Evolutionary conservation across 1,140 invertebrate species (phyloP).

Genomic region (Chironomus tepperi): DNA sequence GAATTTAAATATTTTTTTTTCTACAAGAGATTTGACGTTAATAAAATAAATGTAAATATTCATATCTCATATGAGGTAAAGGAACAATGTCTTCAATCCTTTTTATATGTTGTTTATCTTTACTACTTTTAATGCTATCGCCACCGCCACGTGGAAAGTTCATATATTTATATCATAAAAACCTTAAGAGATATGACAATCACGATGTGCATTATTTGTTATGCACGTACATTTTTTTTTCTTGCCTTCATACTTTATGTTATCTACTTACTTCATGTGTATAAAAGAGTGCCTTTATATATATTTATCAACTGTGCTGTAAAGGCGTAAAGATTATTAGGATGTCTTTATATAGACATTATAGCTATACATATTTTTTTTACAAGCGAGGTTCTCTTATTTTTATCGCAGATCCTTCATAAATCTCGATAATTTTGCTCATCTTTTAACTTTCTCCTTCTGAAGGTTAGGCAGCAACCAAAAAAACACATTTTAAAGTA

Average conservation of each 20-base stretch:
- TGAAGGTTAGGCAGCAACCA: not conserved
- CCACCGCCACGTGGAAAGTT: not conserved
- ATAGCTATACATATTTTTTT: not conserved
- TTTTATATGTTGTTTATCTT: not conserved
- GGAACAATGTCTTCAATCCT: not conserved
- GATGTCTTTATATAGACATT: conserved; percentile 19
- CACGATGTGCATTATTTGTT: not conserved
- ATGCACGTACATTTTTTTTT: not conserved
- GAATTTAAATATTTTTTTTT: no score
- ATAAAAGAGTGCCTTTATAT: not conserved
- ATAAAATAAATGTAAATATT: no score
- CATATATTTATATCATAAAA: conserved; percentile 1
- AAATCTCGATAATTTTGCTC: no score
- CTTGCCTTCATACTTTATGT: not conserved
- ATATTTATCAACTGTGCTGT: not conserved
- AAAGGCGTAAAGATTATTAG: conserved; percentile 15
- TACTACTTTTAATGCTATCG: not conserved
- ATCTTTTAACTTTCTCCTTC: no score
- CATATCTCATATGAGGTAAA: not conserved
- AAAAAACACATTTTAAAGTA: not conserved
- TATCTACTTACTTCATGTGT: not conserved
- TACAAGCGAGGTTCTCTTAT: not conserved
- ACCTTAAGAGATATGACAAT: not conserved
- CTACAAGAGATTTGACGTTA: no score
- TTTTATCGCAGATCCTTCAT: not conserved